These are phyloP conservation scores for Pygocentrus nattereri DNA, from an alignment of 2,797 vertebrate genomes.

Conservation along the genomic window DNA sequence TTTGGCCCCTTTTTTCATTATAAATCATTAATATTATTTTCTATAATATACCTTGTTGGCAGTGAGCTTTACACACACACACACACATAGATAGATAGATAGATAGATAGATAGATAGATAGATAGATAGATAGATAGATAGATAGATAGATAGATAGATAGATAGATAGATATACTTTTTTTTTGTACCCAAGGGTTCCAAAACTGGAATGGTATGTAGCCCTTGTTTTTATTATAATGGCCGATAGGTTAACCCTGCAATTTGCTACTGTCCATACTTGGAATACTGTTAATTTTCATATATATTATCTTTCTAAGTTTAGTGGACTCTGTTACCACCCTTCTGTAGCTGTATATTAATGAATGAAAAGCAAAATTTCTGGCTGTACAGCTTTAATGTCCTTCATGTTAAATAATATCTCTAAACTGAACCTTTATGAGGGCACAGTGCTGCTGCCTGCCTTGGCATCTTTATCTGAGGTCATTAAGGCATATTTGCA, in stretches of 20 bases:
- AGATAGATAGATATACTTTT: no score
- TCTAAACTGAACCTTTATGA: conserved; percentile 30
- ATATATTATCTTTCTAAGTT: neutral
- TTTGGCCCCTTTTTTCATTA: no score
- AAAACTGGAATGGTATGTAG: no score
- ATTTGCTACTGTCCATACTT: no score
- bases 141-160: no score
- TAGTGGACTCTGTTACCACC: neutral
- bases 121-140: no score
- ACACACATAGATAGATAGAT: no score
- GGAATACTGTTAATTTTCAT: neutral
- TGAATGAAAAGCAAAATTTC: conserved; percentile 11
- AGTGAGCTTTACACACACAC: no score
- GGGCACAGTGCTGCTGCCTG: conserved; percentile 16
- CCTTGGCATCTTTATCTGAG: conserved; percentile 55
- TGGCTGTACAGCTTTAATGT: neutral
- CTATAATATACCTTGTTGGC: no score
- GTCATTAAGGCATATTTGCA: conserved; percentile 62
- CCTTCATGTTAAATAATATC: conserved; percentile 23
- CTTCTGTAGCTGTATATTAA: neutral
- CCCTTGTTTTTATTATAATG: neutral
- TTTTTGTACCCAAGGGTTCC: no score
- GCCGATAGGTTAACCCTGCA: neutral
- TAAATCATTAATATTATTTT: no score
- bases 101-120: no score